A percentile compares a stretch with the other conserved stretches of the same genome.
Evolutionary conservation across 2,797 vertebrate genomes (phyloP).

Genomic region (Centropyge bicolor): DNA sequence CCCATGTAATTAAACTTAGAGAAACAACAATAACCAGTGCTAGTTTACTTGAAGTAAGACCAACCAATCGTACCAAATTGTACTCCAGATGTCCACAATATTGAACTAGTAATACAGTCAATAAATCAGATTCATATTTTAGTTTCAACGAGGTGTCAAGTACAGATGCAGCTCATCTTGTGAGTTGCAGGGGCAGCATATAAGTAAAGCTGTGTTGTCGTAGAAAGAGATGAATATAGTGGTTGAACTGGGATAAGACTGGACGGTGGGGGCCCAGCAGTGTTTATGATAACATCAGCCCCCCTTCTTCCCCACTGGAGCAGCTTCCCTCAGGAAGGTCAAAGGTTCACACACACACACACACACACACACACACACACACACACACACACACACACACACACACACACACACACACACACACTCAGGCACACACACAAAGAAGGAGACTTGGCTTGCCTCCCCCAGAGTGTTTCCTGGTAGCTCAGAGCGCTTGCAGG

Average conservation of each 20-base stretch:
- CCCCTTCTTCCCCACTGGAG: slow-evolving; percentile 44
- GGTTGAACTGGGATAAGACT: slow-evolving; percentile 27
- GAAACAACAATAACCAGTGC: not conserved
- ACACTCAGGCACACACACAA: slow-evolving; percentile 41
- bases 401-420: slow-evolving; percentile 59
- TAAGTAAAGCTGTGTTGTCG: not conserved
- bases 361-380: slow-evolving; percentile 35
- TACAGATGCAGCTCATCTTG: not conserved
- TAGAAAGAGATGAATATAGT: not conserved
- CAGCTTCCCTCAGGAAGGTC: slow-evolving; percentile 81
- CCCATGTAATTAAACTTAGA: not conserved
- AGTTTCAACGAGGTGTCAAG: not conserved
- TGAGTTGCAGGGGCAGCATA: not conserved
- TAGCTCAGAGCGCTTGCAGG: slow-evolving; percentile 51
- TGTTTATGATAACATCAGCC: slow-evolving; percentile 64
- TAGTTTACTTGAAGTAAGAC: not conserved
- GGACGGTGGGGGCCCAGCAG: slow-evolving; percentile 28
- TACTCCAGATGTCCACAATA: not conserved
- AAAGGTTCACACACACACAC: slow-evolving; percentile 74
- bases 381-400: slow-evolving; percentile 28
- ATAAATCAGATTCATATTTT: not conserved
- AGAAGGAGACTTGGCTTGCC: slow-evolving; percentile 51
- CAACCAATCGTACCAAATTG: not conserved
- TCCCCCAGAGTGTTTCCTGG: slow-evolving; percentile 59
- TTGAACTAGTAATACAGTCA: not conserved